These are phyloP conservation scores for Nibea albiflora DNA, from an alignment of 2,113 vertebrate genomes.

Conservation along the genomic window DNA sequence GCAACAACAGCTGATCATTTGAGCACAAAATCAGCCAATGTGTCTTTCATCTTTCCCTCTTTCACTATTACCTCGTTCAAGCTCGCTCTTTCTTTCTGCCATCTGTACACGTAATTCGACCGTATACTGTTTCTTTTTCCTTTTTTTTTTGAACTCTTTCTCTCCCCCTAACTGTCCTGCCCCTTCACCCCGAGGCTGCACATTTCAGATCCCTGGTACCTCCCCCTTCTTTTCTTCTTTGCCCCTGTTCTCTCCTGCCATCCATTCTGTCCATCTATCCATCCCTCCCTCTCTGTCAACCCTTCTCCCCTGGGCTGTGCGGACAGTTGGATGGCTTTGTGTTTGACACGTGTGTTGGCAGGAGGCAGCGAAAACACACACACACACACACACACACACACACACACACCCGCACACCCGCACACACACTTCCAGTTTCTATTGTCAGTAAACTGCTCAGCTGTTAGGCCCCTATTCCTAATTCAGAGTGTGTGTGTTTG, in stretches of 20 bases:
- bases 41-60: constrained; percentile 23
- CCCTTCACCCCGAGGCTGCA: constrained; percentile 58
- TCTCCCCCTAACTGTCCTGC: constrained; percentile 28
- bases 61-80: constrained; percentile 26
- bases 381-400: neutral
- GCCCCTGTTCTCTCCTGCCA: constrained; percentile 25
- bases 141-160: neutral
- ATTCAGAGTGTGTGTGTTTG: constrained; percentile 66
- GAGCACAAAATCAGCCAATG: neutral
- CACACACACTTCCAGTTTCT: constrained; percentile 56
- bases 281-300: constrained; percentile 25
- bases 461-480: constrained; percentile 71
- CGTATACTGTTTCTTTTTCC: constrained; percentile 19
- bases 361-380: constrained; percentile 38
- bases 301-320: constrained; percentile 48
- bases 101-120: constrained; percentile 58
- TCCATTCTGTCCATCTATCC: constrained; percentile 42
- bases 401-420: constrained; percentile 34
- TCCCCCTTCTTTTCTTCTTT: constrained; percentile 45
- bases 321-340: constrained; percentile 82
- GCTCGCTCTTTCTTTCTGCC: constrained; percentile 34
- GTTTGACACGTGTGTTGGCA: constrained; percentile 76
- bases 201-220: constrained; percentile 60
- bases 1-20: constrained; percentile 21
- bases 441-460: constrained; percentile 77